These are phyloP conservation scores for Pseudomyrmex concolor DNA, from an alignment of 1,140 invertebrate species.

Conservation along the genomic window DNA sequence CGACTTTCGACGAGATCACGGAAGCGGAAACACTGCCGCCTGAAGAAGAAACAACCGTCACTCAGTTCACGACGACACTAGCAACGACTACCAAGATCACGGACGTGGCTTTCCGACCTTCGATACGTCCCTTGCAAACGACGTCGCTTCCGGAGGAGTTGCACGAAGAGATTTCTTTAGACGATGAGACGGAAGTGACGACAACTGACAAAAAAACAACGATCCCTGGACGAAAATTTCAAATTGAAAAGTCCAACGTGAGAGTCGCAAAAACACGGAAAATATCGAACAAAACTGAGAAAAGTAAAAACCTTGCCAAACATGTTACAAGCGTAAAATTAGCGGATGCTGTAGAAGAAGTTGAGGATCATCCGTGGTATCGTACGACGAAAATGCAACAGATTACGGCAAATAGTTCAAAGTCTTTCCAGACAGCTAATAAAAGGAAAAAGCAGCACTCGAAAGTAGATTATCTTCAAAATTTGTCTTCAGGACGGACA, in stretches of 20 bases:
- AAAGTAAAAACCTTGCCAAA: background rate
- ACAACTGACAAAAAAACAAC: background rate
- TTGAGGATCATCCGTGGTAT: conserved; percentile 27
- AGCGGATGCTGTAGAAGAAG: background rate
- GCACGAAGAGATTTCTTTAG: conserved; percentile 49
- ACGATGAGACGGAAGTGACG: conserved; percentile 47
- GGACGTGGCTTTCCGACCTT: conserved; percentile 32
- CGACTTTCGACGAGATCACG: conserved; percentile 11
- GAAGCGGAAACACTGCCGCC: conserved; percentile 34
- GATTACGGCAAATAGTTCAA: background rate
- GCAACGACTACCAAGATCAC: conserved; percentile 51
- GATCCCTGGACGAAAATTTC: background rate
- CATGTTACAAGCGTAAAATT: background rate
- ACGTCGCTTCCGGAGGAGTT: conserved; percentile 10
- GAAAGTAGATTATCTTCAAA: background rate
- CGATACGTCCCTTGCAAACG: background rate
- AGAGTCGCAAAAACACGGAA: background rate
- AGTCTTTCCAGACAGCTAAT: background rate
- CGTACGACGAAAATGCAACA: conserved; percentile 25
- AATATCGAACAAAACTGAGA: background rate
- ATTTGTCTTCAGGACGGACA: background rate
- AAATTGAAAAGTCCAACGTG: background rate
- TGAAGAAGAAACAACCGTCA: conserved; percentile 8
- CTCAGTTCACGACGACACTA: conserved; percentile 24
- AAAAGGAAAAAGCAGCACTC: background rate